Evolutionary conservation across 2,797 vertebrate species (phyloP), one percentile per base, ranked within the genome.

Genomic region (Semotilus atromaculatus): DNA sequence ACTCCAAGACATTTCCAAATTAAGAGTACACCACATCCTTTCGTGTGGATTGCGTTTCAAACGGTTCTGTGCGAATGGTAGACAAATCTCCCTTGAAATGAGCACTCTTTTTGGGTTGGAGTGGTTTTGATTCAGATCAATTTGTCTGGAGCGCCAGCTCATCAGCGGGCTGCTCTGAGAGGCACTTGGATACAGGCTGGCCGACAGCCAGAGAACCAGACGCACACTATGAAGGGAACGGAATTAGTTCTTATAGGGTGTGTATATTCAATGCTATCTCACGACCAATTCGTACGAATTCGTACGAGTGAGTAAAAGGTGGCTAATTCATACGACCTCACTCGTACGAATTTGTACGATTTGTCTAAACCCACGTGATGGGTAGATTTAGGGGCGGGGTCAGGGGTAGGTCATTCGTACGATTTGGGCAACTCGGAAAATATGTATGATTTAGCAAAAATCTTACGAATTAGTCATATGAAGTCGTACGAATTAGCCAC

Each of bases 41-140:
- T 51, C 3, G 4, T 18, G 51, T 26, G 70, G 23, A 85, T 29
- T 38, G 40, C 23, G 5, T 83, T 60, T n/a, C 82, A 66, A 40
- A 13, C 1, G 34, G 26, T 31, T 51, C 26, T 70, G 13, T 60
- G n/a, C 7, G 64, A 84, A 77, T 16, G 53, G 23, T 26, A 64
- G 75, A 71, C 60, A 74, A 53, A 29, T 74, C 81, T 75, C 40
- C 58, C 14, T 5, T 78, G 75, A 62, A 80, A 79, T 48, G 6
- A 79, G 66, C 29, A 48, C 67, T 77, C 67, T 70, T 85, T 84
- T 85, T 55, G 26, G 67, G 67, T 14, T 85, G 76, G 76, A 85
- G 83, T 72, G 83, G 83, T 64, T 80, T 85, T 85, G 29, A 80
- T 80, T 85, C 67, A 80, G 76, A 85, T 85, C 75, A 80, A 85